Evolutionary conservation across 2,797 vertebrate species (phyloP), one percentile per base, ranked within the genome.

Genomic region (Phalanger gymnotis): DNA sequence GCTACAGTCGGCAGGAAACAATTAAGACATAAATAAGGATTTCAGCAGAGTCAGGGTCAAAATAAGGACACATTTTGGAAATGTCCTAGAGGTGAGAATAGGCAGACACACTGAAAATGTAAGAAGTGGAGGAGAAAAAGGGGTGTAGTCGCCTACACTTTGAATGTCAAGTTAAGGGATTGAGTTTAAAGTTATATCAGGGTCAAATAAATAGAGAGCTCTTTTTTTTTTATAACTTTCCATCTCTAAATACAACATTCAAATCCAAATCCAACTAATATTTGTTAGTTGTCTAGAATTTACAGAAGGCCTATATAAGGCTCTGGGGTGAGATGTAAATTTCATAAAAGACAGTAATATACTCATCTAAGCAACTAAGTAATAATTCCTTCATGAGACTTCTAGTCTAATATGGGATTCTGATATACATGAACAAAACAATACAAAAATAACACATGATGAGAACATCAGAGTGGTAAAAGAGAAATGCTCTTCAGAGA

Each of bases 1-100:
- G 96, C 95, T 95, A 47, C 52, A 96, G 93, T 97, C 95, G 73
- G 94, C 55, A 95, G 97, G 96, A 97, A 96, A 95, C 96, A 98
- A 98, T 98, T 96, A 97, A 98, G 97, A 94, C 95, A 90, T 6
- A 93, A 96, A 66, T 94, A 98, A 96, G 93, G 95, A 96, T 97
- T 96, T 97, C 95, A n/a, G 3, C 96, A 96, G 94, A 97, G 97
- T 93, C n/a, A 93, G 95, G 92, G 95, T 96, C 98, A 96, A 97
- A 94, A 95, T 95, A 95, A 97, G 96, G 98, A 96, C 94, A 97
- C 95, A 91, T 93, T 94, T 94, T 95, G 97, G 94, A 93, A 95
- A 31, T 22, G 55, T 92, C 92, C 93, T 94, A 91, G 94, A 96
- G 90, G 81, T 93, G 94, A 96, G 95, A 95, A 92, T 91, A 58